Evolutionary conservation across 2,888 invertebrate genomes (phyloP).

Genomic region (Podabrus alpinus): DNA sequence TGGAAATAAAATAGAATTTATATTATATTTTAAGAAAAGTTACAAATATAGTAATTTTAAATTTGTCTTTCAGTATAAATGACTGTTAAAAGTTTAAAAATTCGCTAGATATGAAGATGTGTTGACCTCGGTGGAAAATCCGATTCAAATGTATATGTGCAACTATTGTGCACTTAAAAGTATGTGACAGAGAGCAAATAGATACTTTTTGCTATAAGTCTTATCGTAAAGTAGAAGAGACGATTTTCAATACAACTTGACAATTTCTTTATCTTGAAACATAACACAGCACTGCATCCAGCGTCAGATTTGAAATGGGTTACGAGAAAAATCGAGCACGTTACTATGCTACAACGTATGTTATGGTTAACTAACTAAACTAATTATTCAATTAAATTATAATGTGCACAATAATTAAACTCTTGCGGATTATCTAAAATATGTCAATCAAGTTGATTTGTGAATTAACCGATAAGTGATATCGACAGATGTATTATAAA

Average conservation of each 20-base stretch:
- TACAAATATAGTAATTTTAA: background rate
- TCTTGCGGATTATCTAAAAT: constrained; percentile 12
- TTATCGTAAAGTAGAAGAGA: constrained; percentile 20
- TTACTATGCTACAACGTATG: background rate
- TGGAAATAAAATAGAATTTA: background rate
- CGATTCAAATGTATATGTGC: background rate
- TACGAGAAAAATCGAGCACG: background rate
- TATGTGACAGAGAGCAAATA: constrained; percentile 6
- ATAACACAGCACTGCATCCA: background rate
- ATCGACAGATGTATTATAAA: background rate
- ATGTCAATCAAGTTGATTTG: constrained; percentile 11
- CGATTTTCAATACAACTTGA: constrained; percentile 20
- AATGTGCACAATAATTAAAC: constrained; percentile 5
- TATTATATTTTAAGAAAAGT: background rate
- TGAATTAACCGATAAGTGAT: background rate
- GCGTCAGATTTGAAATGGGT: background rate
- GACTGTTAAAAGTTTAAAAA: background rate
- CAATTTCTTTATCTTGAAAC: constrained; percentile 21
- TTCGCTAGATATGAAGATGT: background rate
- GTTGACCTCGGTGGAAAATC: background rate
- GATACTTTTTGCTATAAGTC: constrained; percentile 8
- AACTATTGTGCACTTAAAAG: background rate
- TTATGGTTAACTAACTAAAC: background rate
- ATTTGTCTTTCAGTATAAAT: background rate
- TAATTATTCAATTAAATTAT: background rate